Conservation (phyloP, 2,113 vertebrate genomes). For the Petrocephalus microphthalmus region DNA sequence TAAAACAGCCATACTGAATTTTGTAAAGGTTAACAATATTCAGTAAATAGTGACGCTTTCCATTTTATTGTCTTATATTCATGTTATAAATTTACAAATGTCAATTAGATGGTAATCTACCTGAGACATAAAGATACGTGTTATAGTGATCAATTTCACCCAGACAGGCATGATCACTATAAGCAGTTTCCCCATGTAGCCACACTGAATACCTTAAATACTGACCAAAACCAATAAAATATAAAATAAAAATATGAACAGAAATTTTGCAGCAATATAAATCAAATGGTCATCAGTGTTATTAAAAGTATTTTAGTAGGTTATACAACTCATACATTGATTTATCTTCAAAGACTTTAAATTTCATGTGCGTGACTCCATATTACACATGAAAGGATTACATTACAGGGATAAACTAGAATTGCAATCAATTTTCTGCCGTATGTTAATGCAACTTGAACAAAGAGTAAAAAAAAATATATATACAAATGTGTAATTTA, state of each 20-base stretch:
- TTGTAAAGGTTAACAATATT: too few relatives aligned
- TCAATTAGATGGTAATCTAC: too few relatives aligned
- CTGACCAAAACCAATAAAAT: not conserved
- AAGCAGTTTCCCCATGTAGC: too few relatives aligned
- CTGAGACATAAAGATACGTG: too few relatives aligned
- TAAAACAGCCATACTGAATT: too few relatives aligned
- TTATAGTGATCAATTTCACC: too few relatives aligned
- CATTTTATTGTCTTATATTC: too few relatives aligned
- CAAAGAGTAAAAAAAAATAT: constrained; percentile 9
- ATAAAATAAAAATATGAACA: not conserved
- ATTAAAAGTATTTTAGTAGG: constrained; percentile 11
- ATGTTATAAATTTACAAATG: too few relatives aligned
- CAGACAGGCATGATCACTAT: too few relatives aligned
- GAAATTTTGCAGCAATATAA: not conserved
- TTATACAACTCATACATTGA: constrained; percentile 7
- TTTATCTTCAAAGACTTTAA: constrained; percentile 13
- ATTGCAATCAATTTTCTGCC: constrained; percentile 10
- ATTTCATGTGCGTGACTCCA: not conserved
- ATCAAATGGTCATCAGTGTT: not conserved
- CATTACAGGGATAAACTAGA: constrained; percentile 2
- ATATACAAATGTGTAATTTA: constrained; percentile 7
- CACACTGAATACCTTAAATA: not conserved
- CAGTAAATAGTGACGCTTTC: too few relatives aligned
- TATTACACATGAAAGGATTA: constrained; percentile 17
- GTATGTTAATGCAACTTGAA: constrained; percentile 4